phyloP scores from a whole-genome alignment of 2,888 invertebrate species.

The Mythimna impura region DNA sequence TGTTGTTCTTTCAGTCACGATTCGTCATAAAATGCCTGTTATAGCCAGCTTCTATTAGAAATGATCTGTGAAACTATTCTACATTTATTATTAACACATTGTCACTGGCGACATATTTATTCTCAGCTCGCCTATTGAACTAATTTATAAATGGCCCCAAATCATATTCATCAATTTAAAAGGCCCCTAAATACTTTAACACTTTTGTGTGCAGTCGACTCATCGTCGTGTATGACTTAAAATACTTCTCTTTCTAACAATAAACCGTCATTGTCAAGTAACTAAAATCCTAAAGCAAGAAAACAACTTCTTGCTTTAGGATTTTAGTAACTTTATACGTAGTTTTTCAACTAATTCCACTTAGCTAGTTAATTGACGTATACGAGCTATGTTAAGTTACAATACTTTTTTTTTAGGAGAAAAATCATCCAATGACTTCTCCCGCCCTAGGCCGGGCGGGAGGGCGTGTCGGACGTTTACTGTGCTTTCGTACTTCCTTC shows the following conservation, averaged over 20 bases:
- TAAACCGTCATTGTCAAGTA: slow-evolving; percentile 10
- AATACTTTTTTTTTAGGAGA: too few relatives aligned
- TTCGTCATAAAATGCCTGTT: too few relatives aligned
- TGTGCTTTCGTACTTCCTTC: too few relatives aligned
- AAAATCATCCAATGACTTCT: too few relatives aligned
- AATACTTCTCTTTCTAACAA: slow-evolving; percentile 9
- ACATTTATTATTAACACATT: slow-evolving; percentile 4
- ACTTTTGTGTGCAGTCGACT: slow-evolving; percentile 33
- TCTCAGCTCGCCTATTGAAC: slow-evolving; percentile 67
- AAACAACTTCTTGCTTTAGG: neutral
- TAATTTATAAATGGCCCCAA: slow-evolving; percentile 69
- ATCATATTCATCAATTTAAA: slow-evolving; percentile 69
- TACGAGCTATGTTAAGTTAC: too few relatives aligned
- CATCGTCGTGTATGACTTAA: slow-evolving; percentile 31
- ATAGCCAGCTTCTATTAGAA: slow-evolving; percentile 1
- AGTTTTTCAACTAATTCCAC: neutral
- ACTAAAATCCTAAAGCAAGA: too few relatives aligned
- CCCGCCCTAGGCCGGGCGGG: too few relatives aligned
- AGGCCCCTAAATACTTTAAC: slow-evolving; percentile 56
- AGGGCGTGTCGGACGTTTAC: too few relatives aligned
- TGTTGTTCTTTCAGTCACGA: neutral
- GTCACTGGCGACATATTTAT: slow-evolving; percentile 59
- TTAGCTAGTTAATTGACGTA: too few relatives aligned
- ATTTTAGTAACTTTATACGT: neutral
- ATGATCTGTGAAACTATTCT: slow-evolving; percentile 2